Base-by-base conservation (phyloP, 2,113 vertebrate species). In the Zingel zingel region DNA sequence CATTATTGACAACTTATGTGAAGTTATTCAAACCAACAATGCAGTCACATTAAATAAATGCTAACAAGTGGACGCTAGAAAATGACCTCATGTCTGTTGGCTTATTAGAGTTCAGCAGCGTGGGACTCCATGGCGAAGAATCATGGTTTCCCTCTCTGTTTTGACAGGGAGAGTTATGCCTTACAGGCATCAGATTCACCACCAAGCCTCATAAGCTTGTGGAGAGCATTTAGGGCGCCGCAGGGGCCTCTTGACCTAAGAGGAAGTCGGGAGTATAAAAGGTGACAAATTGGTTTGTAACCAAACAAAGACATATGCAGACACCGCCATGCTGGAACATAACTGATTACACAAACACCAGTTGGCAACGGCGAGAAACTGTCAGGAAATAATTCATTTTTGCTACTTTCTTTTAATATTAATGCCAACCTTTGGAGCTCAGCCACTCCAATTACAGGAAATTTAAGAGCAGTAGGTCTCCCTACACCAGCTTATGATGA, bases 401-500 rank as follows among this genome's bases (percentile, higher is more conserved):
- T 84, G 87, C 67, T 74, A 36, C 72, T 87, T 84, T 84, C 61
- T 89, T 86, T 80, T 87, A 86, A 96, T 94, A 96, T 96, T 96
- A 86, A 95, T 95, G 96, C 95, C 96, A 96, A 97, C 94, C 95
- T 92, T 88, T 97, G 96, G 96, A 96, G 90, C 92, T 85, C 89
- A 96, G 96, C 96, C 97, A 96, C 95, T 96, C 94, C 94, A 93
- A 82, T 95, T 95, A 97, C 96, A 97, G 97, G 96, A 98, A 98
- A 94, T 92, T 89, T 93, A 92, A 92, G 92, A 91, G 86, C 96
- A 96, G 94, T 89, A 90, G 96, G 95, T 96, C 97, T 98, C 96
- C 96, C 90, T 93, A 91, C 91, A 89, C 94, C 96, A 93, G 90
- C 25, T 77, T 89, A 94, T 97, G 96, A 98, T 99, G 98, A 99